Percentiles rank a stretch among this genome's conserved stretches.
These are phyloP conservation scores for Campylomormyrus tamandua DNA, from an alignment of 2,113 vertebrate species.

Conservation along the genomic window DNA sequence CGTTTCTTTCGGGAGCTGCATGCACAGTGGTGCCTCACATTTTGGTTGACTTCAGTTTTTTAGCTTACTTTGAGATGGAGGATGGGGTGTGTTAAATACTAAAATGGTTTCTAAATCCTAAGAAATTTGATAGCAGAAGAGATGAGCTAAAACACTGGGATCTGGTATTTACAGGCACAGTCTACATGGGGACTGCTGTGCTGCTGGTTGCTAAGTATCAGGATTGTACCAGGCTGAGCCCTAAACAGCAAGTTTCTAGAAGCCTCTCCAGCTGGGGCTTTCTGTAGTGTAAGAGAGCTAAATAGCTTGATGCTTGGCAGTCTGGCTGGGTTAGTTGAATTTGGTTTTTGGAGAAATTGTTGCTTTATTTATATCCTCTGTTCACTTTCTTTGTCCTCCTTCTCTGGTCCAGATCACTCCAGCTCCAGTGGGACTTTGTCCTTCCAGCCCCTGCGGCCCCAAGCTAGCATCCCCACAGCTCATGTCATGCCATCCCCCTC, in stretches of 20 bases:
- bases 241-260: neutral
- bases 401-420: slow-evolving; percentile 73
- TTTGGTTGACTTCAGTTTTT: neutral
- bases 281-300: neutral
- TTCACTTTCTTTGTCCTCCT: neutral
- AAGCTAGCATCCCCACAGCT: slow-evolving; percentile 69
- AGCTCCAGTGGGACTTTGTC: slow-evolving; percentile 76
- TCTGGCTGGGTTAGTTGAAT: neutral
- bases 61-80: too few species aligned
- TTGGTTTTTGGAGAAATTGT: neutral
- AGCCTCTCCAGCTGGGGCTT: neutral
- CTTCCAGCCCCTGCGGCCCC: slow-evolving; percentile 68
- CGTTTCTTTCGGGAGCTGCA: neutral
- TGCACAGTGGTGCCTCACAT: neutral
- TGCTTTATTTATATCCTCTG: neutral
- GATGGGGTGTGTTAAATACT: neutral
- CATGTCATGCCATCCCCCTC: slow-evolving; percentile 73
- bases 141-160: neutral
- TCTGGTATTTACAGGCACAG: neutral
- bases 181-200: too few species aligned
- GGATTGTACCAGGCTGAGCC: neutral
- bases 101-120: neutral
- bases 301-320: neutral
- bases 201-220: neutral
- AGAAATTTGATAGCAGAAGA: neutral